A percentile compares a stretch with the other conserved stretches of the same genome.
These are phyloP conservation scores for Peromyscus melanophrys DNA, from an alignment of 2,797 vertebrate species.

Conservation along the genomic window DNA sequence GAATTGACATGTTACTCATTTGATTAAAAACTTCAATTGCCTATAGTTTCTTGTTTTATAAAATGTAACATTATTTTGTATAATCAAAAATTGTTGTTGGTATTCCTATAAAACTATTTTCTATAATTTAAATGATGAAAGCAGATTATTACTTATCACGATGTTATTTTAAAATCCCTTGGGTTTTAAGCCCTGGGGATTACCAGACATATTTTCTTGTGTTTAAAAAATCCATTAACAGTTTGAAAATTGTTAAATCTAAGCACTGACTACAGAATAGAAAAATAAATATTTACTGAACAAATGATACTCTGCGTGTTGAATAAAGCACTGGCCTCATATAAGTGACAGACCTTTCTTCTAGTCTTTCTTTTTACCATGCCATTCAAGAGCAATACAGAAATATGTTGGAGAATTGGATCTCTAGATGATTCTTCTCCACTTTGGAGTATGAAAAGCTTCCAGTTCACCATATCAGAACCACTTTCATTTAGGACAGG, in stretches of 20 bases:
- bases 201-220: not conserved
- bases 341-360: not conserved
- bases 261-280: not conserved
- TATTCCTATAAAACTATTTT: not conserved
- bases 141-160: not conserved
- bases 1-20: not conserved
- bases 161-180: not conserved
- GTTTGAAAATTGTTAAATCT: not conserved
- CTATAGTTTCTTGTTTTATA: not conserved
- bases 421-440: slow-evolving; percentile 65
- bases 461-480: slow-evolving; percentile 28
- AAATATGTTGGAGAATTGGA: slow-evolving; percentile 54
- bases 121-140: slow-evolving; percentile 9
- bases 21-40: not conserved
- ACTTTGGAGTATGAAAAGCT: slow-evolving; percentile 48
- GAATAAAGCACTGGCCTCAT: slow-evolving; percentile 41
- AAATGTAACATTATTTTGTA: slow-evolving; percentile 1
- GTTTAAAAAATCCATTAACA: not conserved
- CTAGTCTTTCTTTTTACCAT: not conserved
- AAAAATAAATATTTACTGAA: slow-evolving; percentile 58
- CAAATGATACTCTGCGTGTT: not conserved
- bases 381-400: slow-evolving; percentile 41
- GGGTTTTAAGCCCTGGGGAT: not conserved
- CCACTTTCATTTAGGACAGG: slow-evolving; percentile 42
- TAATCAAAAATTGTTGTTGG: slow-evolving; percentile 29